Percentiles rank a stretch among this genome's conserved stretches.
Conservation (phyloP, 2,797 vertebrate species). For the Amblyraja radiata region DNA sequence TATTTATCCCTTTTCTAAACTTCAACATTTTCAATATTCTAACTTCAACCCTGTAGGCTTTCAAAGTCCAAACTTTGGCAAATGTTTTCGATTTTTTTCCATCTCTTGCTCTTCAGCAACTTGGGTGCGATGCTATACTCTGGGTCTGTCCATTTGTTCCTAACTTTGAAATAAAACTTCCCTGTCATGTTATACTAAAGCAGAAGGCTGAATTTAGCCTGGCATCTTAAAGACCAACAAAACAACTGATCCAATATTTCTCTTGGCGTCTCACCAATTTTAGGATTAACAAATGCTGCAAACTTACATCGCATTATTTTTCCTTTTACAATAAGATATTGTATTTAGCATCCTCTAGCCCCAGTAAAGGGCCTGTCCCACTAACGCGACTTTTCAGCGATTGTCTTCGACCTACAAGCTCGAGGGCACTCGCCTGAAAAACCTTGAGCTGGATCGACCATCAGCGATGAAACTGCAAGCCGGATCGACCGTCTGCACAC, state of each 20-base stretch:
- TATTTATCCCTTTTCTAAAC: neutral
- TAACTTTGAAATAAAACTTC: neutral
- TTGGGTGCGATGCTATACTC: too few species aligned
- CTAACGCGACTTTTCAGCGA: too few species aligned
- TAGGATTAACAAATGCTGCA: neutral
- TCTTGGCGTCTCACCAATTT: neutral
- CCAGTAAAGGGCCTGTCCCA: neutral
- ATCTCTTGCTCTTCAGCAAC: neutral
- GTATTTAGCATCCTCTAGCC: conserved; percentile 10
- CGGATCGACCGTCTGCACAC: too few species aligned
- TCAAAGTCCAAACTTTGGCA: neutral
- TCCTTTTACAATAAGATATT: neutral
- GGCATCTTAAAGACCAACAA: neutral
- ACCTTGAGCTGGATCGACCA: too few species aligned
- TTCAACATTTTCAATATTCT: neutral
- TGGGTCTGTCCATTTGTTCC: neutral
- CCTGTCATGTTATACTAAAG: neutral
- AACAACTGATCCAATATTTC: conserved; percentile 1
- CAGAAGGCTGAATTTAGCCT: neutral
- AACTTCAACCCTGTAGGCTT: neutral
- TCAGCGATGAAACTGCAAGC: too few species aligned
- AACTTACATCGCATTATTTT: neutral
- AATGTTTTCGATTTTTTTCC: neutral
- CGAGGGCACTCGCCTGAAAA: too few species aligned
- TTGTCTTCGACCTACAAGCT: too few species aligned